A percentile compares a stretch with the other conserved stretches of the same genome.
phyloP scores from a whole-genome alignment of 2,797 vertebrate species.

The Phrynocephalus guinanensis region DNA sequence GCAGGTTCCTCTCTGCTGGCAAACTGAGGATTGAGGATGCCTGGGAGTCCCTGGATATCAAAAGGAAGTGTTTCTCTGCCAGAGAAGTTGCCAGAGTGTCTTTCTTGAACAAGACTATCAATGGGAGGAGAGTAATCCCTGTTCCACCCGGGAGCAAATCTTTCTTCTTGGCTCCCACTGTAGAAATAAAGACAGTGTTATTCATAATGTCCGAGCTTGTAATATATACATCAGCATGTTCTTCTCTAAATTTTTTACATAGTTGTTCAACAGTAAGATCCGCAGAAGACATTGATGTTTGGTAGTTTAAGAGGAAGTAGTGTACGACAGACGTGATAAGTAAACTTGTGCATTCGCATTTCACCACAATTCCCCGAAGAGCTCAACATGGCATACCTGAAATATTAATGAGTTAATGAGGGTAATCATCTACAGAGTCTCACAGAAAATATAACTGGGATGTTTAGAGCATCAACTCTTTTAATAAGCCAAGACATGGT shows the following conservation, averaged over 20 bases:
- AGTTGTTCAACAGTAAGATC: constrained; percentile 84
- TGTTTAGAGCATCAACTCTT: constrained; percentile 11
- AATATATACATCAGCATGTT: constrained; percentile 83
- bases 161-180: constrained; percentile 93
- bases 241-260: constrained; percentile 81
- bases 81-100: constrained; percentile 89
- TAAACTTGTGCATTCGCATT: constrained; percentile 82
- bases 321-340: constrained; percentile 76
- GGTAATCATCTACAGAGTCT: constrained; percentile 75
- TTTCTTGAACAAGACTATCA: constrained; percentile 91
- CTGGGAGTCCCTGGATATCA: constrained; percentile 83
- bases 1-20: constrained; percentile 81
- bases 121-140: constrained; percentile 92
- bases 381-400: constrained; percentile 84
- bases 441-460: constrained; percentile 75
- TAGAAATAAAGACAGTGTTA: constrained; percentile 87
- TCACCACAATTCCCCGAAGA: constrained; percentile 80
- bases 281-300: constrained; percentile 81
- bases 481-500: background rate
- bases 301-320: constrained; percentile 83
- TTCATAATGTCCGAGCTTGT: constrained; percentile 83
- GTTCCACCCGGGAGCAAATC: constrained; percentile 87
- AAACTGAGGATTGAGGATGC: constrained; percentile 86
- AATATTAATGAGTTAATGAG: constrained; percentile 84
- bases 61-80: constrained; percentile 90